These are phyloP conservation scores for Rotaria magnacalcarata DNA, from an alignment of 2,888 invertebrate species.

Conservation along the genomic window DNA sequence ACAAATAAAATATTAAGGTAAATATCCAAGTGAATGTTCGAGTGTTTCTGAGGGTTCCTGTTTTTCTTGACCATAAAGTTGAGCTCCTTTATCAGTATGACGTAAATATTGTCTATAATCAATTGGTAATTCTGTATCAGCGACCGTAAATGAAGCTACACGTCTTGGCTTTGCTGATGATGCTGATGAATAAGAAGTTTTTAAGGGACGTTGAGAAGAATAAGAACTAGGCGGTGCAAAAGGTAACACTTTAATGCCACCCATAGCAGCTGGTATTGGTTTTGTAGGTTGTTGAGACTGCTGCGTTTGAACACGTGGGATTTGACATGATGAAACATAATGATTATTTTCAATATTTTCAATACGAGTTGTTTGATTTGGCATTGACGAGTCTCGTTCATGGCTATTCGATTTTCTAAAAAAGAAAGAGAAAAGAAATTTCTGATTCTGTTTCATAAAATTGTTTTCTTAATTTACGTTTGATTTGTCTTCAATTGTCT, in stretches of 20 bases:
- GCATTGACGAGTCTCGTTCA: neutral
- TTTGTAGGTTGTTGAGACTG: neutral
- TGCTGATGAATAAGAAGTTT: neutral
- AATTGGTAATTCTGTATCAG: neutral
- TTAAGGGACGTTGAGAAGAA: neutral
- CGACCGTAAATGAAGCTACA: slow-evolving; percentile 20
- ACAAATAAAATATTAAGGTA: neutral
- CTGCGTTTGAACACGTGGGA: neutral
- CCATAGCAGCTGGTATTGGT: neutral
- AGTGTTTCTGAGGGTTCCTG: neutral
- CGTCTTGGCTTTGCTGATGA: neutral
- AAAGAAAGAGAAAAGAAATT: neutral
- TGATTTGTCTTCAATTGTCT: neutral
- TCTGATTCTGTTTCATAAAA: neutral
- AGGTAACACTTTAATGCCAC: neutral
- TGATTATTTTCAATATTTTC: neutral
- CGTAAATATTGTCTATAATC: slow-evolving; percentile 25
- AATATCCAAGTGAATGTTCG: slow-evolving; percentile 17
- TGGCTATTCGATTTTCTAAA: neutral
- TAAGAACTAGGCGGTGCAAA: neutral
- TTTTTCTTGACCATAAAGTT: neutral
- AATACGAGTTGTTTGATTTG: neutral
- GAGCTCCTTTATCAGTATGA: neutral
- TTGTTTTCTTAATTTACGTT: neutral
- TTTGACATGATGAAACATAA: neutral